A percentile compares a stretch with the other conserved stretches of the same genome.
Evolutionary conservation across 1,140 invertebrate genomes (phyloP).

Genomic region (Popillia japonica): DNA sequence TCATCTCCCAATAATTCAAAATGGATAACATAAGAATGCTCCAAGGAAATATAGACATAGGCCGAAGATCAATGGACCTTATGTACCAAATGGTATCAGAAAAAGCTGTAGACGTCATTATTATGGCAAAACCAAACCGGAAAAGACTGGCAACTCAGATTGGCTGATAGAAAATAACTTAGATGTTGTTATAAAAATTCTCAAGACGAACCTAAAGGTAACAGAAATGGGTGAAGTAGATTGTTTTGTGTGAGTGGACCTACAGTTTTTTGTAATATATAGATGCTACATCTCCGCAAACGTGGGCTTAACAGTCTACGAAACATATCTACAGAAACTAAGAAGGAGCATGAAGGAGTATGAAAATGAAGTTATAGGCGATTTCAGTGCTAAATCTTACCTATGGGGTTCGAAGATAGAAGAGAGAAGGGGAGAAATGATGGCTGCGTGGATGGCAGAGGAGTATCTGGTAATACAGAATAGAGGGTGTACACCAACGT

Average conservation of each 20-base stretch:
- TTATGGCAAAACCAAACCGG: constrained; percentile 1
- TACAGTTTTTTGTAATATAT: not conserved
- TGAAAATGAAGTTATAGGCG: no score
- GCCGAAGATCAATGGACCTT: not conserved
- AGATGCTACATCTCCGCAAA: not conserved
- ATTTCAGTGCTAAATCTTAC: constrained; percentile 21
- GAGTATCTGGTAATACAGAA: no score
- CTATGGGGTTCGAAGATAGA: constrained; percentile 26
- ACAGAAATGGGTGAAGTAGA: not conserved
- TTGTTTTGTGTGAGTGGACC: not conserved
- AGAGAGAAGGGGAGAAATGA: no score
- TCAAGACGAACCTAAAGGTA: not conserved
- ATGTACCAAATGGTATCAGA: not conserved
- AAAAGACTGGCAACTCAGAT: no score
- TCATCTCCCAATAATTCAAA: not conserved
- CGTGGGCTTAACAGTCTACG: not conserved
- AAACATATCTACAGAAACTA: not conserved
- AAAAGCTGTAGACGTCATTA: not conserved
- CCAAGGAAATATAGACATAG: constrained; percentile 10
- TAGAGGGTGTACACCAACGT: no score
- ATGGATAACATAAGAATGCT: not conserved
- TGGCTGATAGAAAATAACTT: no score
- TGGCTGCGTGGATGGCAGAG: no score
- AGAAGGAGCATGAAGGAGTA: not conserved
- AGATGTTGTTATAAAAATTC: not conserved